Conservation (phyloP, 2,113 vertebrate species). For the Callospermophilus lateralis region DNA sequence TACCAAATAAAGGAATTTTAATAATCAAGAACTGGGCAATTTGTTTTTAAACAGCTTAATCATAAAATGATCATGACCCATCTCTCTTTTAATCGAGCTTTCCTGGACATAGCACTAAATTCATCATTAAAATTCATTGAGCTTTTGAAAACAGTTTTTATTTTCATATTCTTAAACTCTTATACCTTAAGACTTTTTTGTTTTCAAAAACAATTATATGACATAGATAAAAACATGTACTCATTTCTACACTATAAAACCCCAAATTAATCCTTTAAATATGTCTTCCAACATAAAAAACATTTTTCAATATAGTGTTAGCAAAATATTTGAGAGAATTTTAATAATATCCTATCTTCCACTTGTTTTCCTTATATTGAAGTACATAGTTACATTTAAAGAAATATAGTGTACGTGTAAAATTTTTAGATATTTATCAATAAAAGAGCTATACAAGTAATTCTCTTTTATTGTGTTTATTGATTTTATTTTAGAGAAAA, state of each 20-base stretch:
- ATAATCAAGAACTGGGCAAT: not conserved
- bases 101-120: not conserved
- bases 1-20: slow-evolving; percentile 9
- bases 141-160: slow-evolving; percentile 27
- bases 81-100: slow-evolving; percentile 14
- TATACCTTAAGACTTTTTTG: not conserved
- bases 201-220: slow-evolving; percentile 44
- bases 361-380: slow-evolving; percentile 12
- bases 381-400: slow-evolving; percentile 53
- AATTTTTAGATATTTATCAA: slow-evolving; percentile 49
- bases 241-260: slow-evolving; percentile 28
- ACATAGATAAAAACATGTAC: slow-evolving; percentile 1
- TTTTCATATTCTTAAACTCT: not conserved
- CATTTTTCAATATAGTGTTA: slow-evolving; percentile 11
- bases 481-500: slow-evolving; percentile 70
- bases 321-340: slow-evolving; percentile 51
- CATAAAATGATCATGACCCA: not conserved
- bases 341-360: slow-evolving; percentile 25
- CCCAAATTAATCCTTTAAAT: slow-evolving; percentile 42
- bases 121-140: slow-evolving; percentile 1
- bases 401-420: slow-evolving; percentile 28
- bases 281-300: not conserved
- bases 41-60: slow-evolving; percentile 29
- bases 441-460: not conserved
- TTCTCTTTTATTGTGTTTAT: slow-evolving; percentile 32